Base-by-base conservation (phyloP, 2,797 vertebrate genomes). In the Sebastes trivittatus region DNA sequence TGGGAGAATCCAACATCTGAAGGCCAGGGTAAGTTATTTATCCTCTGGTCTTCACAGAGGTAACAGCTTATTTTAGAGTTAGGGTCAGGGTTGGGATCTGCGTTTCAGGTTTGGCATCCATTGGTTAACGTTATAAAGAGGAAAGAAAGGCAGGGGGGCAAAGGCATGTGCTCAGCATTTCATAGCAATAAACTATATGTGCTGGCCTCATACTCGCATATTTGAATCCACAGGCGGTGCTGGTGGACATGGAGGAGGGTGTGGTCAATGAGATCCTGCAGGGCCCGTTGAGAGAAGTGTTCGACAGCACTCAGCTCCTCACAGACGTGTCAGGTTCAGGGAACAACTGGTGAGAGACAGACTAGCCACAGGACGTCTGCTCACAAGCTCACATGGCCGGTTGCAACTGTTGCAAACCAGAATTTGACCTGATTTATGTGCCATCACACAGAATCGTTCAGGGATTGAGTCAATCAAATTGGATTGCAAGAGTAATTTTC, bases 161-260 rank as follows among this genome's bases (percentile, higher is more conserved):
- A 46, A 34, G 67, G 20, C 52, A 69, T 52, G 55, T 77, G 20
- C 46, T 54, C 11, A n/a, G 49, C 6, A 1, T 80, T 34, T 38
- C 30, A 64, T 29, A 61, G 38, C n/a, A 42, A 20, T 63, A 0
- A 46, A 49, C 32, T 32, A 23, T 71, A 27, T 22, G 13, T 22
- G 46, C 10, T n/a, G n/a, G 22, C 27, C 46, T 38, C 59, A 79
- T 22, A 60, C 34, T 81, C 4, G 7, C 63, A 74, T 85, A 60
- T 86, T 70, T 78, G 70, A 64, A 69, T 78, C 58, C 59, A 20
- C 90, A 99, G 98, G 98, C 98, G 1, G 95, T 99, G 42, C 92
- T 99, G 92, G 96, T 99, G 92, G 98, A 99, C 89, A 99, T 99
- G 98, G 98, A 99, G 88, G 98, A 99, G 94, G 97, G 98, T 2